phyloP scores from a whole-genome alignment of 2,113 vertebrate genomes.

The Sorex fumeus region DNA sequence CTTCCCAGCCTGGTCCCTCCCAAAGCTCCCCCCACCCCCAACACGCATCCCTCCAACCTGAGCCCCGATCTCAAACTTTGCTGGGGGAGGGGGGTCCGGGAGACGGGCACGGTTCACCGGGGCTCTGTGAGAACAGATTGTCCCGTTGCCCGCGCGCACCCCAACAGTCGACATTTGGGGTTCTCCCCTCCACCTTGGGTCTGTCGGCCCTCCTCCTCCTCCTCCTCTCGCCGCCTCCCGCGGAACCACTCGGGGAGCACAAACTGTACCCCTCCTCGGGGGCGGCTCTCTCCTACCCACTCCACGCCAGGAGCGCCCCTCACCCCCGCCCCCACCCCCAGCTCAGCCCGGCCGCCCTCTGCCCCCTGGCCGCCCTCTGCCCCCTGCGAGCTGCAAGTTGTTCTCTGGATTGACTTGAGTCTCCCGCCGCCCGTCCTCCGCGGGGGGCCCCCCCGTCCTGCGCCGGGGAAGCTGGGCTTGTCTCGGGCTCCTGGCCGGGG shows the following conservation, averaged over 20 bases:
- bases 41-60: neutral
- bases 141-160: neutral
- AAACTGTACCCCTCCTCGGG: neutral
- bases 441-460: neutral
- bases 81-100: slow-evolving; percentile 30
- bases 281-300: neutral
- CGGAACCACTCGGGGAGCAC: slow-evolving; percentile 45
- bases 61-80: slow-evolving; percentile 71
- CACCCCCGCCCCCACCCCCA: neutral
- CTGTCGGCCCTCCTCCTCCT: neutral
- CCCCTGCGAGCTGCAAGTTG: slow-evolving; percentile 70
- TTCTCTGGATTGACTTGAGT: slow-evolving; percentile 67
- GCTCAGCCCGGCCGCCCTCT: neutral
- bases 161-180: neutral
- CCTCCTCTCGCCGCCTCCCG: slow-evolving; percentile 1
- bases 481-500: no score
- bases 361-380: neutral
- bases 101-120: neutral
- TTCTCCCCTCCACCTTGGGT: slow-evolving; percentile 20
- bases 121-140: slow-evolving; percentile 27
- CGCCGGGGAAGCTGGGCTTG: no score
- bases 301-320: neutral
- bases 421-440: slow-evolving; percentile 19
- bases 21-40: slow-evolving; percentile 1
- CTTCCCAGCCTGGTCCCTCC: neutral